Evolutionary conservation across 2,888 invertebrate genomes (phyloP).

Genomic region (Deilephila elpenor): DNA sequence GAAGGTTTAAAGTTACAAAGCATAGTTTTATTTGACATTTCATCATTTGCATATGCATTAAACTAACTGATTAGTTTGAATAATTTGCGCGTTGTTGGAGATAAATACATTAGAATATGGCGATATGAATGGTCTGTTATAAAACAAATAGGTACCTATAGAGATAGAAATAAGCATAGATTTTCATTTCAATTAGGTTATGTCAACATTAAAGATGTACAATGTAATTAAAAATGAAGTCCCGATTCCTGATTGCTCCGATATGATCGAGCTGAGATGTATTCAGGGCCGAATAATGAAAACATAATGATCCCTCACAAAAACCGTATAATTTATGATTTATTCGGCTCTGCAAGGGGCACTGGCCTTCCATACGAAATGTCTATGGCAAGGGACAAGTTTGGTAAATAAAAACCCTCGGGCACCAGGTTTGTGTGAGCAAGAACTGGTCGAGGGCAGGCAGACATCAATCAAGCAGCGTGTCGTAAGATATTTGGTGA

Average conservation of each 20-base stretch:
- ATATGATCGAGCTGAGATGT: neutral
- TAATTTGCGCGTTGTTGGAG: neutral
- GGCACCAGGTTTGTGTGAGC: neutral
- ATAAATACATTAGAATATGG: no score
- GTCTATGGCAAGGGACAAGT: neutral
- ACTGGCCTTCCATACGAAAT: constrained; percentile 6
- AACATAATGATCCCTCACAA: constrained; percentile 12
- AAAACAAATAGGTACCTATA: no score
- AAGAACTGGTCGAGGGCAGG: constrained; percentile 4
- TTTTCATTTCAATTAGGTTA: no score
- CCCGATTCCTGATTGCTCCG: neutral
- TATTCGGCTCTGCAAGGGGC: neutral
- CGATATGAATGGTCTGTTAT: no score
- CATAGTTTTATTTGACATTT: neutral
- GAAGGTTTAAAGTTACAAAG: neutral
- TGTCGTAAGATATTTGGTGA: constrained; percentile 25
- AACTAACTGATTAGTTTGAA: neutral
- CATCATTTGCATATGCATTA: neutral
- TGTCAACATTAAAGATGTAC: no score
- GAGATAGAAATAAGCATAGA: no score
- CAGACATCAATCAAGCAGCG: constrained; percentile 22
- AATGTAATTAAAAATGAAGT: no score
- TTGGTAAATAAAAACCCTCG: neutral
- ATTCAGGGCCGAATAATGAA: neutral
- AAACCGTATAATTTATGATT: constrained; percentile 1